A percentile compares a stretch with the other conserved stretches of the same genome.
Conservation (phyloP, 2,113 vertebrate genomes). For the Hippoglossus stenolepis region DNA sequence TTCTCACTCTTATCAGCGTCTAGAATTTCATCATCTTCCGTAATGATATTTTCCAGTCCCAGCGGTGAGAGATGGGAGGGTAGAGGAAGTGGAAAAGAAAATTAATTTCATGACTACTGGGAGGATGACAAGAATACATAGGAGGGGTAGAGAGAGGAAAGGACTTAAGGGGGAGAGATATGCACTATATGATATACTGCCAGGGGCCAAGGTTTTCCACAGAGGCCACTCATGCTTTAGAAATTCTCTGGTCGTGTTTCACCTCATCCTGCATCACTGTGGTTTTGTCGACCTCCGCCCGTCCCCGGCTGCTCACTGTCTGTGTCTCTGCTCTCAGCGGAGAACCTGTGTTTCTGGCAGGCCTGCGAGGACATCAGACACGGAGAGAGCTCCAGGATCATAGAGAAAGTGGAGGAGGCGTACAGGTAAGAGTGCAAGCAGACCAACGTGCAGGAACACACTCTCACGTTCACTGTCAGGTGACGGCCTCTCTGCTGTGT, state of each 20-base stretch:
- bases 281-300: neutral
- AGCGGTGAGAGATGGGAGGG: neutral
- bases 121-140: neutral
- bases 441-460: neutral
- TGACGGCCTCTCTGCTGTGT: slow-evolving; percentile 14
- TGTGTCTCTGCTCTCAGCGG: slow-evolving; percentile 78
- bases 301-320: neutral
- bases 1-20: neutral
- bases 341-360: slow-evolving; percentile 96
- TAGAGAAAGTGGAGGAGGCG: slow-evolving; percentile 84
- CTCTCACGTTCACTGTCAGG: neutral
- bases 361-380: slow-evolving; percentile 92
- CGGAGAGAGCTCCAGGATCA: slow-evolving; percentile 87
- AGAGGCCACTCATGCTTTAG: slow-evolving; percentile 16
- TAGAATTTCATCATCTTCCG: slow-evolving; percentile 9
- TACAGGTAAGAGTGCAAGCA: slow-evolving; percentile 85
- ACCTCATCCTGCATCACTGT: slow-evolving; percentile 4
- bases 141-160: neutral
- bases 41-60: slow-evolving; percentile 34
- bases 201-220: neutral
- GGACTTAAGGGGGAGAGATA: neutral
- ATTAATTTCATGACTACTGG: neutral
- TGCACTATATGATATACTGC: neutral
- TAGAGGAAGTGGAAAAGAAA: slow-evolving; percentile 28
- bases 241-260: neutral